These are phyloP conservation scores for Nycticryphes semicollaris DNA, from an alignment of 2,113 vertebrate genomes.

Conservation along the genomic window DNA sequence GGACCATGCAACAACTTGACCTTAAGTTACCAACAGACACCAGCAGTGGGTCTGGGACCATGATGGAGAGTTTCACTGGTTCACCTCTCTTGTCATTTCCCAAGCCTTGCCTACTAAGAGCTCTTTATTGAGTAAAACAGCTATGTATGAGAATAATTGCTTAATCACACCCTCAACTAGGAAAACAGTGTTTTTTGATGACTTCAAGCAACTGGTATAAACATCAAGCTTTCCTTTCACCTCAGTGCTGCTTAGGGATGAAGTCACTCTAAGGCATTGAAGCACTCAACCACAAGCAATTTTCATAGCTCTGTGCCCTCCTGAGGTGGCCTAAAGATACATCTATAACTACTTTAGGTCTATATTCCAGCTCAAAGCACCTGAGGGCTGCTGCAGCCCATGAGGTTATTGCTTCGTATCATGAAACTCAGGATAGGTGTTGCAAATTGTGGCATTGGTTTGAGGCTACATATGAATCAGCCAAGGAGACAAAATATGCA, in stretches of 20 bases:
- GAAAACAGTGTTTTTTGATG: background rate
- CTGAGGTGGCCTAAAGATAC: background rate
- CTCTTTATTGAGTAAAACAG: background rate
- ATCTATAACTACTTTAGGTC: background rate
- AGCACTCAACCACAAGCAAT: no score
- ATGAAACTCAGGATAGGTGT: background rate
- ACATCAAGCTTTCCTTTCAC: background rate
- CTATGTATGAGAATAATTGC: background rate
- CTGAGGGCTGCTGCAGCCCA: accelerated
- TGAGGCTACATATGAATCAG: background rate
- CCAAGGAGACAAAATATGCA: background rate
- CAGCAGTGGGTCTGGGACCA: background rate
- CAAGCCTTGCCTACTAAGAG: background rate
- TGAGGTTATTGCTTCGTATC: background rate
- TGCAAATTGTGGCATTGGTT: background rate
- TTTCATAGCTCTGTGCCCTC: background rate
- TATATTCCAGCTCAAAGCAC: background rate
- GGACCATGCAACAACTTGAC: background rate
- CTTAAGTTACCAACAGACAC: background rate
- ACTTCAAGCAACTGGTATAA: background rate
- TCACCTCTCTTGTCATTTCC: background rate
- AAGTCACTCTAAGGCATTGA: background rate
- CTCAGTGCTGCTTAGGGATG: background rate
- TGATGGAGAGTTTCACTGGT: background rate
- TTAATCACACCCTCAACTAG: background rate